Base-by-base conservation (phyloP, 2,113 vertebrate genomes). In the Alosa alosa region DNA sequence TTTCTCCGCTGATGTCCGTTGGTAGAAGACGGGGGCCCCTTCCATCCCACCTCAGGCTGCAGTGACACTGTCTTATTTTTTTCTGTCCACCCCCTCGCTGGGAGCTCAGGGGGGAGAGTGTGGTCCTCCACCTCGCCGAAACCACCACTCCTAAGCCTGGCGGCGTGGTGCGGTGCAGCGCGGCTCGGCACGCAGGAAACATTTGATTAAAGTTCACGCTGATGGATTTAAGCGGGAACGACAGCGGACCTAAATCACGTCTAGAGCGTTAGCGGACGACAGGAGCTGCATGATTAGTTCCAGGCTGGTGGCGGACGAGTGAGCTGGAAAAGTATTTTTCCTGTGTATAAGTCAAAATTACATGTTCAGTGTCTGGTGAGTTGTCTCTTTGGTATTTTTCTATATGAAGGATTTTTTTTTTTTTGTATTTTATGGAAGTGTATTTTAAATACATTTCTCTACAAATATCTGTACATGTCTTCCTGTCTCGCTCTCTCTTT, bases 251-350 rank as follows among this genome's bases (percentile, higher is more conserved):
- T 6, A 57, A 72, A 64, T 18, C 6, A 50, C 57, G 36, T 83
- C 72, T 82, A 86, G 47, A 86, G 85, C 87, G 89, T 90, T 84
- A 90, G 89, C 88, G 82, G 84, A 86, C 41, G 15, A n/a, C 41
- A 68, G 64, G 64, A 68, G 6, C 64, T 8, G 64, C 64, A 11
- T 68, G 64, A 68, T 68, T 68, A 68, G 64, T 68, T 68, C n/a
- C 7, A 9, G 64, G 64, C 64, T 68, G 64, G 6, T 68, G 64
- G 64, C 11, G 64, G 64, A 68, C 4, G n/a, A 68, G 22, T 22
- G n/a, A 25, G 64, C 64, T 25, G 64, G 25, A 25, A 68, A 68
- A 68, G 64, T 68, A 31, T 1, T 68, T 68, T 68, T 68, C 10
- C 64, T 22, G n/a, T 25, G 64, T 68, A 10, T 31, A 25, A 68